Conservation (phyloP, 1,140 invertebrate genomes). For the Eubasilissa regina region DNA sequence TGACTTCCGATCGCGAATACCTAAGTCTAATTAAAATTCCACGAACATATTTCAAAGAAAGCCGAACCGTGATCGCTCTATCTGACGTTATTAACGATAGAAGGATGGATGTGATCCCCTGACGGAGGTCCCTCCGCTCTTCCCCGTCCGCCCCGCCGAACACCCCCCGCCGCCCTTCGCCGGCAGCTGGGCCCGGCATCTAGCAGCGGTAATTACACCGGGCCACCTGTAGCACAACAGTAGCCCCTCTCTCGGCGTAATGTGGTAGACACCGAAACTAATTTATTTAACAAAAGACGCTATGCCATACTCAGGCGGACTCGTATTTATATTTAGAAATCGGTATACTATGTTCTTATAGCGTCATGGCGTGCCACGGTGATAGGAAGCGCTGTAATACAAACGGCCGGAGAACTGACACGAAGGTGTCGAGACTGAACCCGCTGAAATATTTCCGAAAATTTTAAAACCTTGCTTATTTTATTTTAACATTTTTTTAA, state of each 20-base stretch:
- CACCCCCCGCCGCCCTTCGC: too few species aligned
- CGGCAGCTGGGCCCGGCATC: constrained; percentile 7
- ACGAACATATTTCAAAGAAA: constrained; percentile 48
- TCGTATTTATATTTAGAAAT: constrained; percentile 58
- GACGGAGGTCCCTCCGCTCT: not conserved
- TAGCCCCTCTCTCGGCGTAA: constrained; percentile 67
- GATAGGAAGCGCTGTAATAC: constrained; percentile 56
- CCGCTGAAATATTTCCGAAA: not conserved
- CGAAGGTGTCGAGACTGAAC: constrained; percentile 7
- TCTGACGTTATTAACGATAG: constrained; percentile 41
- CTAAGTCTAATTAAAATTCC: constrained; percentile 41
- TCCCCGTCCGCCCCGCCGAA: not conserved
- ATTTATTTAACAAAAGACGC: constrained; percentile 74
- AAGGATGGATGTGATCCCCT: not conserved
- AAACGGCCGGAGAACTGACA: constrained; percentile 46
- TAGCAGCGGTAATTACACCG: constrained; percentile 9
- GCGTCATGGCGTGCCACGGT: constrained; percentile 58
- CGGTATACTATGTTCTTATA: constrained; percentile 58
- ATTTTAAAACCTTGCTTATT: not conserved
- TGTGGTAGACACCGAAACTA: constrained; percentile 75
- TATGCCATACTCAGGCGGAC: constrained; percentile 60
- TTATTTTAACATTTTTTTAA: too few species aligned
- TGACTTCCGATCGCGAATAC: constrained; percentile 33
- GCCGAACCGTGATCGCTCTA: constrained; percentile 51
- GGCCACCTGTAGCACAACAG: constrained; percentile 20